These are phyloP conservation scores for Dolichallabes microphthalmus DNA, from an alignment of 2,113 vertebrate genomes.

Conservation along the genomic window DNA sequence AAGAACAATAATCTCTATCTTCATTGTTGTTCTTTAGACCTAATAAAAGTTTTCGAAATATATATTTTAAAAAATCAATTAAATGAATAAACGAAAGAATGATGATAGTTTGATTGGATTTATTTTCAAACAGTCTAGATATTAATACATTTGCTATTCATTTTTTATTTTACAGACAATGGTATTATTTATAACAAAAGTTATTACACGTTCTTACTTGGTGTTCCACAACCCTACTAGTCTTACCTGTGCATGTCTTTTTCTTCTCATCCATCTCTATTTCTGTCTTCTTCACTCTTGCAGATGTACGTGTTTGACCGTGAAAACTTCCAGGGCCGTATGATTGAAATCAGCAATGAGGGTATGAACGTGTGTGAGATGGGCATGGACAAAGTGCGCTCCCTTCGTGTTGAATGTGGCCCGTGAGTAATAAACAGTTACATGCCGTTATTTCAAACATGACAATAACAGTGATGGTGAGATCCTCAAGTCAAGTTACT, in stretches of 20 bases:
- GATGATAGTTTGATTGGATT: background rate
- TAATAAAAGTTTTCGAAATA: background rate
- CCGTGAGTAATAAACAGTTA: constrained; percentile 67
- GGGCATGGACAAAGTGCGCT: constrained; percentile 74
- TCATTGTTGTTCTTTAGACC: background rate
- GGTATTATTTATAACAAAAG: background rate
- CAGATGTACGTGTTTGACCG: constrained; percentile 74
- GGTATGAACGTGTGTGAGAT: constrained; percentile 72
- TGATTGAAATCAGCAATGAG: constrained; percentile 70
- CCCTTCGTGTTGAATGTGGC: constrained; percentile 70
- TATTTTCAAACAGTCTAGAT: background rate
- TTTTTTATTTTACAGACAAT: background rate
- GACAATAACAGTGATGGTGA: constrained; percentile 37
- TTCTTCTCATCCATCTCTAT: background rate
- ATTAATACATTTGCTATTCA: too few relatives aligned
- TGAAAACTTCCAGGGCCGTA: constrained; percentile 78
- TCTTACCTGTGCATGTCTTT: background rate
- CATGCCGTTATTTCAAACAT: constrained; percentile 16
- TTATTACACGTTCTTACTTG: background rate
- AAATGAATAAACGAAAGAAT: background rate
- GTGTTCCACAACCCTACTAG: too few relatives aligned
- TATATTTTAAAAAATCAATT: background rate
- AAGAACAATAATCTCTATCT: background rate
- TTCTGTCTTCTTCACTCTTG: background rate
- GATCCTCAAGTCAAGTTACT: constrained; percentile 25